Base-by-base conservation (phyloP, 2,113 vertebrate genomes). In the Paramormyrops kingsleyae region DNA sequence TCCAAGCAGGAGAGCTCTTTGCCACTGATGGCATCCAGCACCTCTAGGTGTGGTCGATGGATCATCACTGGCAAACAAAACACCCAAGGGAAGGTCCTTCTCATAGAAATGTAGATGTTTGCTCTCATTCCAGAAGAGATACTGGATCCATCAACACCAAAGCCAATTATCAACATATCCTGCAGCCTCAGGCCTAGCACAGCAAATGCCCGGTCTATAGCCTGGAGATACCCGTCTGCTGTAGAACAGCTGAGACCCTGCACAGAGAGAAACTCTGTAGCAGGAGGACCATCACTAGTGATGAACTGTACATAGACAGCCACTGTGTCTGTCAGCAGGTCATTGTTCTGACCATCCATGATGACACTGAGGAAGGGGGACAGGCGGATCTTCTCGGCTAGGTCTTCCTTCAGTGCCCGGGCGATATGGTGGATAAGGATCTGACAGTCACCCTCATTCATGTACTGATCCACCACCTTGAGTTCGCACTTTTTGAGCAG, bases 391-490 rank as follows among this genome's bases (percentile, higher is more conserved):
- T 97, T 97, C 94, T 99, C 98, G 0, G 97, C 95, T 87, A 99
- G 95, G 92, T 99, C 98, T 90, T 99, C 98, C 19, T 97, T 96
- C 59, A 99, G 95, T 5, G 98, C 96, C 24, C 97, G 94, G 83
- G 97, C 96, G 0, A 99, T 98, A 93, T 99, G 98, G 89, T 98
- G 98, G 56, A 98, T 96, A 83, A 99, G 95, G 91, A 98, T 97
- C 91, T 98, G 98, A 92, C 98, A 98, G 94, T 99, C 98, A 0
- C 97, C 97, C 90, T 99, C 98, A 0, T 99, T 99, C 97, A 99
- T 97, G 95, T 99, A 99, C 91, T 99, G 98, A 94, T 99, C 98
- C 49, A 99, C 97, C 91, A 99, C 97, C 92, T 98, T 98, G 88
- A 99, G 97, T 42, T 99, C 98, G 2, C 98, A 99, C 92, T 97